phyloP scores from a whole-genome alignment of 1,140 invertebrate genomes.

The Cherax destructor region DNA sequence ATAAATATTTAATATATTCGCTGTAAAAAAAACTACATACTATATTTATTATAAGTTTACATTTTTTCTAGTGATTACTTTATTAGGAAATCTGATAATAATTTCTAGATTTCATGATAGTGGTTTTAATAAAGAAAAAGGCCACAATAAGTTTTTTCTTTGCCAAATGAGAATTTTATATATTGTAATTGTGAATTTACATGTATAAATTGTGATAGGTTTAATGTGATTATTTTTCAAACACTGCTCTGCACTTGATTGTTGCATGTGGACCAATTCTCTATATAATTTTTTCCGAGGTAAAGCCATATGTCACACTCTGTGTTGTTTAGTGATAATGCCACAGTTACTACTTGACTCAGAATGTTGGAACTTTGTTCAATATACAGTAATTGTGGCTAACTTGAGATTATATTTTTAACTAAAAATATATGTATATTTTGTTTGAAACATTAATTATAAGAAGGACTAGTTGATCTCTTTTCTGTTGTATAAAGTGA shows the following conservation, averaged over 20 bases:
- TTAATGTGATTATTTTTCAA: neutral
- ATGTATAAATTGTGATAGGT: neutral
- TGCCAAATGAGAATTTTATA: neutral
- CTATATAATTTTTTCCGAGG: neutral
- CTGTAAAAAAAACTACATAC: neutral
- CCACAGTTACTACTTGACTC: neutral
- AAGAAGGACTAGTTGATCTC: neutral
- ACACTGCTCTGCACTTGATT: slow-evolving; percentile 15
- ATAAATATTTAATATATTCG: neutral
- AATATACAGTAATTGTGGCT: neutral
- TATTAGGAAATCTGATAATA: neutral
- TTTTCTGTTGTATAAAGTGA: neutral
- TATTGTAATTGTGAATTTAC: neutral
- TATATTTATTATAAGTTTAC: neutral
- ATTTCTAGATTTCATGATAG: neutral
- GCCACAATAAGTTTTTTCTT: neutral
- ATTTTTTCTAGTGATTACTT: neutral
- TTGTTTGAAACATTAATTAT: neutral
- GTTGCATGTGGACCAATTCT: slow-evolving; percentile 15
- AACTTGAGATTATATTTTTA: slow-evolving; percentile 2
- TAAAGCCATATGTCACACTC: neutral
- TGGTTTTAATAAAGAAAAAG: neutral
- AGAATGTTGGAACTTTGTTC: neutral
- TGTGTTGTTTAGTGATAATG: neutral
- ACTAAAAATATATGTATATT: slow-evolving; percentile 3